phyloP scores from a whole-genome alignment of 2,888 invertebrate genomes.

The Blomia tropicalis region DNA sequence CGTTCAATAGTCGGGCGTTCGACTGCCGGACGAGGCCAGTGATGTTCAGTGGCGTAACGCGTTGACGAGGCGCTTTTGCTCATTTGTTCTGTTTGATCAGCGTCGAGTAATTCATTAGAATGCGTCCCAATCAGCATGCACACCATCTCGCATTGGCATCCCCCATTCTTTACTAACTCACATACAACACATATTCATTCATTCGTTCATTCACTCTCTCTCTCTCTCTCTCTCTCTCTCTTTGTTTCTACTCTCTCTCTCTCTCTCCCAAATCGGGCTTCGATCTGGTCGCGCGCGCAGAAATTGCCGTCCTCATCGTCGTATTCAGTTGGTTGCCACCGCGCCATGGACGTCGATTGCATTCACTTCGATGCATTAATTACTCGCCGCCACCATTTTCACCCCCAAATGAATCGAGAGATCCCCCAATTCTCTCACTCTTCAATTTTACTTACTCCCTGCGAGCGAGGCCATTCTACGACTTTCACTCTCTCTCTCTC shows the following conservation, averaged over 20 bases:
- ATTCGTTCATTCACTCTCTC: too few species aligned
- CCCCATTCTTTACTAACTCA: not conserved
- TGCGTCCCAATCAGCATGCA: conserved; percentile 14
- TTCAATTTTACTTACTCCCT: too few species aligned
- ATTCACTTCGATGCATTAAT: conserved; percentile 10
- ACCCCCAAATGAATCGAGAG: too few species aligned
- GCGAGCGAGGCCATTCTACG: not conserved
- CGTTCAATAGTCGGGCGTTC: too few species aligned
- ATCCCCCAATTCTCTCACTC: too few species aligned
- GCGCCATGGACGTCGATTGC: not conserved
- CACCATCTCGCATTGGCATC: conserved; percentile 9
- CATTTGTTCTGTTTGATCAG: conserved; percentile 15
- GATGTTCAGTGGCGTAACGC: not conserved
- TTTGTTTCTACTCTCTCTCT: not conserved
- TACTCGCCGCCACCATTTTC: not conserved
- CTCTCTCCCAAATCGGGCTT: not conserved
- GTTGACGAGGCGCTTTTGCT: conserved; percentile 3
- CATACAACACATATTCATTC: too few species aligned
- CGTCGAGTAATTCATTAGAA: conserved; percentile 5
- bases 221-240: too few species aligned
- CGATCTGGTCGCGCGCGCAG: not conserved
- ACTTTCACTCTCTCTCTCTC: not conserved
- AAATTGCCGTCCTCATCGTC: not conserved
- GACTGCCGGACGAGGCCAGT: too few species aligned
- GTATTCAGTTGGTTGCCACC: not conserved